Base-by-base conservation (phyloP, 2,113 vertebrate species). In the Ellobius talpinus region DNA sequence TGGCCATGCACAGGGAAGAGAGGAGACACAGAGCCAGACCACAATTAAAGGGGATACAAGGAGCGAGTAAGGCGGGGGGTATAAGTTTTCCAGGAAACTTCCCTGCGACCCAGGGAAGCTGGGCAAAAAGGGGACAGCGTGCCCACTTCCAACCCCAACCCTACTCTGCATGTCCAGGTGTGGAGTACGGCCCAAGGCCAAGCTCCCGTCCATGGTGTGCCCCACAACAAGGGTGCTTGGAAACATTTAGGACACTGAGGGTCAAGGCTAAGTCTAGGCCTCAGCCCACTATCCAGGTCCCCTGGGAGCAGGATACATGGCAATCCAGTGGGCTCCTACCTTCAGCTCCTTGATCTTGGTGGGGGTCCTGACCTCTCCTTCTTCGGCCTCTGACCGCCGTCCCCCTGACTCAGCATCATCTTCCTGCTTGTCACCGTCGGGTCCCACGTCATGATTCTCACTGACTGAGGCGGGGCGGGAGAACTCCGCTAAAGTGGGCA, bases 291-390 rank as follows among this genome's bases (percentile, higher is more conserved):
- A 50, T 90, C 70, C 86, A 19, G 23, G 50, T 19, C 36, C 66
- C 93, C 68, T 77, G 74, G 12, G 63, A 36, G 81, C 39, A 94
- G 26, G 39, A 21, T 33, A 24, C 3, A 13, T 72, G 79, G 90
- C 88, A 92, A 70, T 13, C 31, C 74, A 39, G 68, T 29, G 31
- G 47, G 0, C 66, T 86, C 96, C 82, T 99, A 99, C 99, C 99
- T 99, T 99, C 50, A 99, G 98, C 88, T 99, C 99, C 87, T 99
- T 99, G 98, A 99, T 99, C 97, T 98, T 99, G 45, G 99, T 99
- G 0, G 99, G 99, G 1, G 99, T 99, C 79, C 98, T 98, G 97
- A 99, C 96, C 94, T 99, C 99, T 92, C 99, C 99, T 0, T 99
- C 98, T 96, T 99, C 98, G 0, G 88, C 98, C 96, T 98, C 98